Evolutionary conservation across 2,888 invertebrate genomes (phyloP).

Genomic region (Zaprionus bogoriensis): DNA sequence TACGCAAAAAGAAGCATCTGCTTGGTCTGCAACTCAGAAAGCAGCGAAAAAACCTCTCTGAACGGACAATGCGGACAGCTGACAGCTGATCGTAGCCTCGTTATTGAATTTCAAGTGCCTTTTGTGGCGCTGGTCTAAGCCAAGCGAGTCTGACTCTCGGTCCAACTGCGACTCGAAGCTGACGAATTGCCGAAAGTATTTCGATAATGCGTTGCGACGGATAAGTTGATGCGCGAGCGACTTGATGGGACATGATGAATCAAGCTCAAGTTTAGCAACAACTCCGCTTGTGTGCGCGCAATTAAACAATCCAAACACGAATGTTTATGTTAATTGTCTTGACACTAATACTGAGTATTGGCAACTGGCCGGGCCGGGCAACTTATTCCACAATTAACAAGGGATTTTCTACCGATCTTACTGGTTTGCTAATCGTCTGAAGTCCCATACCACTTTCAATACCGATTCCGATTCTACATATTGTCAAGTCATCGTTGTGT

Average conservation of each 20-base stretch:
- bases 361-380: background rate
- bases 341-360: constrained; percentile 2
- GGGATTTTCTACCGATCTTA: background rate
- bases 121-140: no score
- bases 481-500: background rate
- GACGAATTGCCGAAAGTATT: constrained; percentile 11
- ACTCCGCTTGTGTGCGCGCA: constrained; percentile 3
- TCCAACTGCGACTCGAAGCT: background rate
- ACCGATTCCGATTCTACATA: background rate
- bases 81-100: constrained; percentile 45
- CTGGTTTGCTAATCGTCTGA: background rate
- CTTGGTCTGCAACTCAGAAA: no score
- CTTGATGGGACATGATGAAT: background rate
- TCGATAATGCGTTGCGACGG: background rate
- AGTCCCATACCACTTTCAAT: no score
- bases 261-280: background rate
- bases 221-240: background rate
- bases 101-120: constrained; percentile 71
- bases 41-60: no score
- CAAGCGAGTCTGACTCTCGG: no score
- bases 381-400: background rate
- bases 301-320: constrained; percentile 28
- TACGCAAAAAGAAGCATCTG: constrained; percentile 13
- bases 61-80: no score
- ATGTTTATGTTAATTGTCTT: constrained; percentile 7